Conservation (phyloP, 2,888 invertebrate species). For the Peribatodes rhomboidaria region DNA sequence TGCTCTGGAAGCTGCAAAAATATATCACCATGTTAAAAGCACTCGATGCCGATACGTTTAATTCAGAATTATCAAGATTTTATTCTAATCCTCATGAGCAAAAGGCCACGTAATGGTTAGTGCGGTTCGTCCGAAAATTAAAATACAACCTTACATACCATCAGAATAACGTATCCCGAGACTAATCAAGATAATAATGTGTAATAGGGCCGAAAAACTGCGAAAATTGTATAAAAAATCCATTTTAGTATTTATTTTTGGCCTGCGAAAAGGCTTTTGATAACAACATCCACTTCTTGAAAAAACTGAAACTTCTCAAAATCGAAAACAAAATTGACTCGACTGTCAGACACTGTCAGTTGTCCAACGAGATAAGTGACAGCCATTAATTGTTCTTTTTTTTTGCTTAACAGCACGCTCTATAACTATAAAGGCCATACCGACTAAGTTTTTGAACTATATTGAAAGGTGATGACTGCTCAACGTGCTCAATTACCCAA, state of each 20-base stretch:
- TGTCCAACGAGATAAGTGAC: too few relatives aligned
- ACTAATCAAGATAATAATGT: slow-evolving; percentile 50
- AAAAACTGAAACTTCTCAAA: too few relatives aligned
- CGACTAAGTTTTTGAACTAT: too few relatives aligned
- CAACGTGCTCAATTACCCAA: too few relatives aligned
- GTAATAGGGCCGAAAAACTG: slow-evolving; percentile 48
- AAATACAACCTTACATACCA: slow-evolving; percentile 57
- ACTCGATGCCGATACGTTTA: slow-evolving; percentile 4
- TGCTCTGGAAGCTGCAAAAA: slow-evolving; percentile 87
- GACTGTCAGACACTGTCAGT: too few relatives aligned
- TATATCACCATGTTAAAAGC: background rate
- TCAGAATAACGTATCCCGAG: slow-evolving; percentile 57
- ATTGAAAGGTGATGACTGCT: too few relatives aligned
- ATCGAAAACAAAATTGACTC: too few relatives aligned
- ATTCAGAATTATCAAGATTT: slow-evolving; percentile 33
- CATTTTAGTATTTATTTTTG: slow-evolving; percentile 51
- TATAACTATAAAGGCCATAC: too few relatives aligned
- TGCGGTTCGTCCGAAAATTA: slow-evolving; percentile 9
- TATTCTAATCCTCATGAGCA: slow-evolving; percentile 62
- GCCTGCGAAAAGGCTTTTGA: background rate
- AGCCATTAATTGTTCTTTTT: too few relatives aligned
- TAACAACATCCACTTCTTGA: too few relatives aligned
- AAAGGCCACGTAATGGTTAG: slow-evolving; percentile 81
- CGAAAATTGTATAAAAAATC: slow-evolving; percentile 50
- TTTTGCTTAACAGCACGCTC: too few relatives aligned